A percentile compares a stretch with the other conserved stretches of the same genome.
These are phyloP conservation scores for Neolamprologus cancellatus DNA, from an alignment of 2,113 vertebrate species.

Conservation along the genomic window DNA sequence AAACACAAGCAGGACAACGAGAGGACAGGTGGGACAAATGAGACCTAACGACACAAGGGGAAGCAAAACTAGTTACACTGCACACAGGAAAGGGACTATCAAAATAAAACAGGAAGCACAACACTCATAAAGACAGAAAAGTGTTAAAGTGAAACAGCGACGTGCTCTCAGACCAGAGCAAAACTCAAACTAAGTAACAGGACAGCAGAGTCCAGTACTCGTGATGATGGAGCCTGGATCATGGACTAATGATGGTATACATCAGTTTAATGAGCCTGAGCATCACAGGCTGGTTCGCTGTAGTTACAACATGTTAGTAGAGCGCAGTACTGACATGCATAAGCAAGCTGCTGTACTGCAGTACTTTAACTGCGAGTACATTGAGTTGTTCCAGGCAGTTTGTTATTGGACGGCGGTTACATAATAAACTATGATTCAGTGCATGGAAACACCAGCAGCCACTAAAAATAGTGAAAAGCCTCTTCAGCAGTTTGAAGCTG, in stretches of 20 bases:
- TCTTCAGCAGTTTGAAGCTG: background rate
- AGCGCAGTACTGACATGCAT: background rate
- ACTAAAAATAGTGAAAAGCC: constrained; percentile 10
- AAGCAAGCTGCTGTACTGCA: background rate
- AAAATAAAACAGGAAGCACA: background rate
- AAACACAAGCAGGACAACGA: background rate
- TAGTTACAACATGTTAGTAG: background rate
- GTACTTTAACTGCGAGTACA: background rate
- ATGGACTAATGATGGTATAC: background rate
- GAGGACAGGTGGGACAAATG: background rate
- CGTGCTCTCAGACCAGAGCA: background rate
- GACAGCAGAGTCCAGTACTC: background rate
- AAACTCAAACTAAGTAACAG: background rate
- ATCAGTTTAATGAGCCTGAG: background rate
- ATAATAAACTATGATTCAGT: background rate
- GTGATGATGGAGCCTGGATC: background rate
- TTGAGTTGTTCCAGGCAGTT: background rate
- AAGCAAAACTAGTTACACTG: background rate
- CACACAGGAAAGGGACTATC: background rate
- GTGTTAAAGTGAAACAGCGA: background rate
- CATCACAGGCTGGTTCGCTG: background rate
- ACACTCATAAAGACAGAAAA: background rate
- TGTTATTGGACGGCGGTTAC: background rate
- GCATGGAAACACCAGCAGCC: background rate
- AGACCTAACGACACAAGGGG: background rate